These are phyloP conservation scores for Acanthiza pusilla DNA, from an alignment of 2,797 vertebrate species.

Conservation along the genomic window DNA sequence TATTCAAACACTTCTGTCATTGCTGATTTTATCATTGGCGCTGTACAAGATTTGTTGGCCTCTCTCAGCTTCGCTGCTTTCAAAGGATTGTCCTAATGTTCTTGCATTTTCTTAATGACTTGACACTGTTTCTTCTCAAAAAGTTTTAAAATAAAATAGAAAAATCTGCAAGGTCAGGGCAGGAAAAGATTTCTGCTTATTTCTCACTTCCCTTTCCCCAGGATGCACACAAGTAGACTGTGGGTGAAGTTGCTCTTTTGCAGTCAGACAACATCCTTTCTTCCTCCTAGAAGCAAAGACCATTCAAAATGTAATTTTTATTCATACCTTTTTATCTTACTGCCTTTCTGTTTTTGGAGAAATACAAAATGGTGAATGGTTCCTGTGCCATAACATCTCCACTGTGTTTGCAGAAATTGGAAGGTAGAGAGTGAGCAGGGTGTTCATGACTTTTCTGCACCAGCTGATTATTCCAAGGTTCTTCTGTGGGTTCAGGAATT, in stretches of 20 bases:
- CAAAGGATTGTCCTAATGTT: not conserved
- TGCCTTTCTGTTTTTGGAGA: not conserved
- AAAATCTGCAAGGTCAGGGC: not conserved
- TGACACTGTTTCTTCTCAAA: not conserved
- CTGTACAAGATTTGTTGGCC: not conserved
- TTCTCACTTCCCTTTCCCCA: not conserved
- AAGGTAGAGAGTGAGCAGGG: not conserved
- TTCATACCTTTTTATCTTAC: not conserved
- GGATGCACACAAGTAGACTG: not conserved
- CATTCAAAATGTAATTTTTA: not conserved
- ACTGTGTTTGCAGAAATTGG: fast-evolving
- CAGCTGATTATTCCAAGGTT: not conserved
- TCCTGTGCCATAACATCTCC: not conserved
- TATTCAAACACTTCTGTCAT: not conserved
- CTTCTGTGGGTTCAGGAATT: not conserved
- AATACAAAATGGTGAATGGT: not conserved
- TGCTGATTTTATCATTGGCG: not conserved
- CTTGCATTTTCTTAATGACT: not conserved
- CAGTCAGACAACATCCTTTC: not conserved
- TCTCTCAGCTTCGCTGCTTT: not conserved
- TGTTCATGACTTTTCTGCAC: not conserved
- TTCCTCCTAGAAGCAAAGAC: not conserved
- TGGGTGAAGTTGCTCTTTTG: not conserved
- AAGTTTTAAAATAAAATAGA: not conserved
- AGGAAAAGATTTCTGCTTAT: not conserved